These are phyloP conservation scores for Phrynocephalus guinanensis DNA, from an alignment of 2,797 vertebrate genomes.

Conservation along the genomic window DNA sequence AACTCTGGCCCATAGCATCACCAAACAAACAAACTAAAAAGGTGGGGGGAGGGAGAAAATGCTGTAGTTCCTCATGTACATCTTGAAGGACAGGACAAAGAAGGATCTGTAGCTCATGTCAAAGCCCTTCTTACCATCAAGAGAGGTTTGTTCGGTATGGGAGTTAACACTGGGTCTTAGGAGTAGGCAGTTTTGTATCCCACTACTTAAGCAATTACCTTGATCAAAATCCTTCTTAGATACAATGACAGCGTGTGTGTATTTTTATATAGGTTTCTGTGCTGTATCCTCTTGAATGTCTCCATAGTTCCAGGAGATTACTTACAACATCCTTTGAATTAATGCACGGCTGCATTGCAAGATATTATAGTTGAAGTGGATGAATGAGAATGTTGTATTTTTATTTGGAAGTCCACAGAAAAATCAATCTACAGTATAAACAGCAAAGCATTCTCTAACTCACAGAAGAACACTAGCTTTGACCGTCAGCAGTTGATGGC, in stretches of 20 bases:
- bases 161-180: conserved; percentile 15
- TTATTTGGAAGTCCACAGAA: conserved; percentile 60
- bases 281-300: conserved; percentile 49
- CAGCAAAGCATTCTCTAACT: conserved; percentile 66
- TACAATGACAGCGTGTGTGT: conserved; percentile 56
- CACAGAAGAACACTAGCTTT: conserved; percentile 66
- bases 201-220: conserved; percentile 5
- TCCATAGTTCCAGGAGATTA: conserved; percentile 40
- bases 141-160: not conserved
- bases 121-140: not conserved
- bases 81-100: too few species aligned
- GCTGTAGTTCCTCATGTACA: too few species aligned
- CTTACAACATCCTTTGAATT: conserved; percentile 54
- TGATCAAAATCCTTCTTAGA: not conserved
- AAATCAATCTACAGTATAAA: conserved; percentile 71
- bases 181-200: not conserved
- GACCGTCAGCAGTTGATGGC: conserved; percentile 62
- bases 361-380: conserved; percentile 68
- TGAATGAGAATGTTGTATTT: conserved; percentile 34
- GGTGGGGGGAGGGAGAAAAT: too few species aligned
- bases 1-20: too few species aligned
- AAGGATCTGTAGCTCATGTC: too few species aligned
- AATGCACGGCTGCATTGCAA: conserved; percentile 54
- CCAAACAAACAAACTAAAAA: too few species aligned
- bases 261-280: conserved; percentile 57